Percentiles rank a stretch among this genome's conserved stretches.
phyloP scores from a whole-genome alignment of 1,140 invertebrate genomes.

The Plectrocnemia conspersa region DNA sequence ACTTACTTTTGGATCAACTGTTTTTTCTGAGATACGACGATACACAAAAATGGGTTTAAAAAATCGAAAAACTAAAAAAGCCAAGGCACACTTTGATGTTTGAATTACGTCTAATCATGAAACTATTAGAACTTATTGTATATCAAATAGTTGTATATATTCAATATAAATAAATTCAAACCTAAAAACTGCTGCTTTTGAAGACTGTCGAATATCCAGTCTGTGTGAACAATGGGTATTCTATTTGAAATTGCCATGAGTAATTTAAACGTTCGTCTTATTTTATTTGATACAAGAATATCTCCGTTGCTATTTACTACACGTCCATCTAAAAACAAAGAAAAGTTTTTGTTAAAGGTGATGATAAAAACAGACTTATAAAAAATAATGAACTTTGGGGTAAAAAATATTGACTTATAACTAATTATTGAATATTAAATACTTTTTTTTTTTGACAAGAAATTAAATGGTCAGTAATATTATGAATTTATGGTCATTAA shows the following conservation, averaged over 20 bases:
- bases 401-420: no score
- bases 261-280: conserved; percentile 22
- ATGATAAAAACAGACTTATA: no score
- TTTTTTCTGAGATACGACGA: not conserved
- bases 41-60: not conserved
- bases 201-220: conserved; percentile 20
- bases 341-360: no score
- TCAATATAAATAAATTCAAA: conserved; percentile 13
- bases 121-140: not conserved
- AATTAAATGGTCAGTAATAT: no score
- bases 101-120: not conserved
- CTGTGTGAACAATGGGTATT: conserved; percentile 18
- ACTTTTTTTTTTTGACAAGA: not conserved
- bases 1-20: no score
- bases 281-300: conserved; percentile 18
- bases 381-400: no score
- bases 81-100: not conserved
- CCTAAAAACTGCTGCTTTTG: conserved; percentile 8
- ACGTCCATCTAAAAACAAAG: conserved; percentile 10
- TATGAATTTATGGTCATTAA: no score
- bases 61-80: not conserved
- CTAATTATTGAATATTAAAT: no score
- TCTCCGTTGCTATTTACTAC: conserved; percentile 6
- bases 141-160: not conserved
- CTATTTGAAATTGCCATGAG: conserved; percentile 16